Percentiles rank a stretch among this genome's conserved stretches.
Evolutionary conservation across 1,140 invertebrate species (phyloP).

Genomic region (Saccostrea cuccullata): DNA sequence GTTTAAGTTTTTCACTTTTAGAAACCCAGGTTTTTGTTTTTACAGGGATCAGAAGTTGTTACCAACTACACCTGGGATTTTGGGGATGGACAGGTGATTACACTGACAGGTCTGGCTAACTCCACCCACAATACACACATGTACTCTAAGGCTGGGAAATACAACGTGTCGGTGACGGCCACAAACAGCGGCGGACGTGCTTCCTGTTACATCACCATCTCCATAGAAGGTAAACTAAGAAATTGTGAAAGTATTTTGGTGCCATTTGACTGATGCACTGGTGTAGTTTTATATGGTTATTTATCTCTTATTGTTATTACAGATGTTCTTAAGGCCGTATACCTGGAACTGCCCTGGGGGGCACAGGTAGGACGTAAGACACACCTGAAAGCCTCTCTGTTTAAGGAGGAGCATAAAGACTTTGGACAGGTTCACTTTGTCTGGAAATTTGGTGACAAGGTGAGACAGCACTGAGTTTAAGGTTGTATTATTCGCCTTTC

Average conservation of each 20-base stretch:
- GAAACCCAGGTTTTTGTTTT: slow-evolving; percentile 36
- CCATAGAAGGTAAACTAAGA: slow-evolving; percentile 54
- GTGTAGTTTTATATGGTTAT: too few relatives aligned
- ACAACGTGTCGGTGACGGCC: slow-evolving; percentile 55
- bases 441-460: slow-evolving; percentile 61
- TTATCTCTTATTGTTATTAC: not conserved
- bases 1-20: too few relatives aligned
- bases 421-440: slow-evolving; percentile 60
- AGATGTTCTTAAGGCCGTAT: slow-evolving; percentile 28
- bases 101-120: slow-evolving; percentile 44
- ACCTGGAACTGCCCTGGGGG: slow-evolving; percentile 52
- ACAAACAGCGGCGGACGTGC: slow-evolving; percentile 54
- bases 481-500: too few relatives aligned
- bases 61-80: slow-evolving; percentile 61
- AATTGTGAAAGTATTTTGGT: not conserved
- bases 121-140: slow-evolving; percentile 42
- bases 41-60: slow-evolving; percentile 55
- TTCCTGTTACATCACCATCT: slow-evolving; percentile 37
- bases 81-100: slow-evolving; percentile 46
- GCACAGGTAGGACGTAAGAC: slow-evolving; percentile 47
- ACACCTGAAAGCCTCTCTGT: slow-evolving; percentile 43
- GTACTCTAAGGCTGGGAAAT: slow-evolving; percentile 54
- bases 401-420: slow-evolving; percentile 26
- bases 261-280: not conserved
- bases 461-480: not conserved